Evolutionary conservation across 2,113 vertebrate species (phyloP), one percentile per base, ranked within the genome.

Genomic region (Meleagris gallopavo): DNA sequence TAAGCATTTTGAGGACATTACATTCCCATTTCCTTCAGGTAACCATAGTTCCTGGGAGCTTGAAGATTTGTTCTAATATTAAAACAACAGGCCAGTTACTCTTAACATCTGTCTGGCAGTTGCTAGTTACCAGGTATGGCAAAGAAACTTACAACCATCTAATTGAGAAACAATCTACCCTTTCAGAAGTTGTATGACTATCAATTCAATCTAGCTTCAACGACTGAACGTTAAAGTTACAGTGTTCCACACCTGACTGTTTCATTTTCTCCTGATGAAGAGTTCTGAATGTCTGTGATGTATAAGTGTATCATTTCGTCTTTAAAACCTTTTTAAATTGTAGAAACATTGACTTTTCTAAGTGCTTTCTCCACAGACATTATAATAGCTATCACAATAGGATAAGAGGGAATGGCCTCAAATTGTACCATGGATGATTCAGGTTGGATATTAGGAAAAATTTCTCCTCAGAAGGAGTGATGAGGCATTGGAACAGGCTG

Each of bases 1-100:
- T 95, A 96, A 86, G 60, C 19, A 87, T 81, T 80, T 75, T 7
- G 48, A 94, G 72, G 27, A 90, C 83, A 64, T 96, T 93, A 88
- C 36, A 79, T 54, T 64, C 67, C 83, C 32, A 67, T 93, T 86
- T 83, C 87, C 95, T 95, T 81, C 92, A 89, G 62, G 76, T 64
- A 90, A 43, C 54, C 88, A 77, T 25, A 91, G 75, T 87, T 94
- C 61, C 78, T 67, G 75, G 32, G 62, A 62, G 80, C 48, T 54
- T 21, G 43, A 70, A 93, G 81, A 74, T 87, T 88, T 88, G 20
- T 90, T 95, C 57, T 74, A 0, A 2, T 81, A 61, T 65, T 81
- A 84, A 80, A 91, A 70, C 40, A 61, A 85, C 30, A 67, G 52
- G 30, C 34, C 50, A 81, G 29, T 52, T 86, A 76, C 60, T 81